Evolutionary conservation across 1,140 invertebrate genomes (phyloP), one percentile per base, ranked within the genome.

Genomic region (Liolophura sinensis): DNA sequence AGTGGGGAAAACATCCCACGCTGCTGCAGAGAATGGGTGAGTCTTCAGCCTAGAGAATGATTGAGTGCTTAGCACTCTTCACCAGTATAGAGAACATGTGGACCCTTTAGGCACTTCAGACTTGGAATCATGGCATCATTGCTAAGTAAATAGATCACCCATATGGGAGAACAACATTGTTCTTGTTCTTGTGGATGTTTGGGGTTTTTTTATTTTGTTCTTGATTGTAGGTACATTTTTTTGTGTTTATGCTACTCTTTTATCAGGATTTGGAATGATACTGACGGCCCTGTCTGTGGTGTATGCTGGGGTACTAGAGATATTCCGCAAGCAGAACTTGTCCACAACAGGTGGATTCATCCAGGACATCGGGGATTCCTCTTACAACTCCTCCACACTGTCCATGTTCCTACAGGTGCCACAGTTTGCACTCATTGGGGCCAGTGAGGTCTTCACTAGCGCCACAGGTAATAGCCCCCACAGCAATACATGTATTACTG

Each of bases 381-480:
- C 31, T 4, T 79, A 77, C 64, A 75, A 77, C 24, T 40, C 76
- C 6, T 76, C 77, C n/a, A 51, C 52, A 14, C 15, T 78, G 22
- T 71, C 70, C n/a, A 65, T 78, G n/a, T 82, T 86, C 50, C 79
- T 79, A 72, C 86, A 87, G 72, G 76, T 85, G 50, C 85, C 86
- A 24, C 82, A 86, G 70, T 87, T 86, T 74, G 79, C 82, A 16
- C 72, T 87, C n/a, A 80, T 87, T 48, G 87, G 86, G 0, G 78
- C 83, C 18, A 86, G 86, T 72, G 86, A 87, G 75, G 84, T 87
- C 0, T 87, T 87, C 70, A 81, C 86, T 6, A 80, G 78, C 68
- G 74, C 80, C 14, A 73, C 80, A 66, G 80, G 80, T 80, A 69
- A 59, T 18, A 25, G 1, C 31, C 31, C 31, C 9, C 3, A 40